These are phyloP conservation scores for Phenganax marumi DNA, from an alignment of 92 coral and sea anemone species.

Conservation along the genomic window DNA sequence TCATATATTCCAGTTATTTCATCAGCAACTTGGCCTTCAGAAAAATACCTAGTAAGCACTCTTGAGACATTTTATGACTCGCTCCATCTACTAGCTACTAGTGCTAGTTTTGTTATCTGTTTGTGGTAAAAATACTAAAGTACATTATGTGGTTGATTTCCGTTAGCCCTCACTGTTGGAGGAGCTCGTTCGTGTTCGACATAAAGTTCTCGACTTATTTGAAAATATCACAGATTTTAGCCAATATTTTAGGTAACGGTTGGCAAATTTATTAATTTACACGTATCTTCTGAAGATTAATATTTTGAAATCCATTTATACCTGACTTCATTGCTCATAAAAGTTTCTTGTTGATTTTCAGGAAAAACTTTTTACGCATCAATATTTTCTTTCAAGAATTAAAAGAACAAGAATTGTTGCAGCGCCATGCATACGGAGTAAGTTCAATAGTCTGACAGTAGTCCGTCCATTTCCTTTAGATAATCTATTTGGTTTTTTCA, in stretches of 20 bases:
- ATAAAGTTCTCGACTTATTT: constrained; percentile 23
- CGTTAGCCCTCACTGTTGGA: constrained; percentile 35
- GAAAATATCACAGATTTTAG: constrained; percentile 38
- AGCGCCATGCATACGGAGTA: constrained; percentile 37
- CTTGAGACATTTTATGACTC: background rate
- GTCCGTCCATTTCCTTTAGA: background rate
- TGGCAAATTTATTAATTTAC: background rate
- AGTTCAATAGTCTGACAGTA: background rate
- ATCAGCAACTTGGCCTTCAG: constrained; percentile 38
- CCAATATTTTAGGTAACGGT: constrained; percentile 29
- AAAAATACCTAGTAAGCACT: constrained; percentile 28
- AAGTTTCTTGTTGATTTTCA: background rate
- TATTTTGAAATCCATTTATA: background rate
- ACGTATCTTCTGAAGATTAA: background rate
- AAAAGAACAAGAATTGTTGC: constrained; percentile 29
- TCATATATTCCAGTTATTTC: constrained; percentile 40
- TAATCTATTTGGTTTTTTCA: background rate
- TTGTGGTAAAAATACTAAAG: too few relatives aligned
- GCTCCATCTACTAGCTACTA: background rate
- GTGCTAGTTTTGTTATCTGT: too few relatives aligned
- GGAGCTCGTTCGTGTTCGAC: constrained; percentile 34
- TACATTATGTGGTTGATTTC: too few relatives aligned
- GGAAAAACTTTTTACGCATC: constrained; percentile 30
- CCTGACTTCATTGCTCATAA: background rate
- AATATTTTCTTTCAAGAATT: constrained; percentile 42